Conservation (phyloP, 2,113 vertebrate genomes). For the Thoracochromis brauschi region DNA sequence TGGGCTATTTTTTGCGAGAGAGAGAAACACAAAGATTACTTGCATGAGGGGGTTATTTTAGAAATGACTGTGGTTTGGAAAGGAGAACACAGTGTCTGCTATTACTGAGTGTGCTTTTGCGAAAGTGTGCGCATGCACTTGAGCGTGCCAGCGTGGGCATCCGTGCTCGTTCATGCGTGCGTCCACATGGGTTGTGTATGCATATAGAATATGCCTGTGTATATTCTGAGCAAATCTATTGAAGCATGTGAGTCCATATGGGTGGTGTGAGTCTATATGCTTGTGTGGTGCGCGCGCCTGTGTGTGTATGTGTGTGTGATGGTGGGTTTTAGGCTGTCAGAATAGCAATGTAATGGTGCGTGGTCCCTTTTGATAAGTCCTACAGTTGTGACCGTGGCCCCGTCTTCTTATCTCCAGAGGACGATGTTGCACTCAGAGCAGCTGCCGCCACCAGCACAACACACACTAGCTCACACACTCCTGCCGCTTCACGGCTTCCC, state of each 20-base stretch:
- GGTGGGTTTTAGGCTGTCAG: slow-evolving; percentile 37
- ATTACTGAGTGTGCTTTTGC: neutral
- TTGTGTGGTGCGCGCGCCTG: neutral
- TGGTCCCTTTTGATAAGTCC: slow-evolving; percentile 58
- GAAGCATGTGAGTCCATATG: slow-evolving; percentile 20
- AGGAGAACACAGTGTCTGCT: neutral
- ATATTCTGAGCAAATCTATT: neutral
- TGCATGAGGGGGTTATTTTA: neutral
- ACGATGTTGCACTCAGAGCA: slow-evolving; percentile 58
- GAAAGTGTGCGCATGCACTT: neutral
- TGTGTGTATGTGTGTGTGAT: slow-evolving; percentile 13
- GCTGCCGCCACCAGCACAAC: slow-evolving; percentile 24
- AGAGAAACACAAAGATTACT: neutral
- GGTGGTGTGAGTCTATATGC: neutral
- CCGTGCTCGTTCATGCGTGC: neutral
- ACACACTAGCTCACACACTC: slow-evolving; percentile 32
- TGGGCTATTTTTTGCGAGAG: neutral
- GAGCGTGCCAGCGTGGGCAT: neutral
- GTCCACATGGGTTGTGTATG: slow-evolving; percentile 5
- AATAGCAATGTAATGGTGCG: slow-evolving; percentile 64
- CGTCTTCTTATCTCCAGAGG: slow-evolving; percentile 57
- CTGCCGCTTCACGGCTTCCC: neutral
- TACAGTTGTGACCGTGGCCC: slow-evolving; percentile 39
- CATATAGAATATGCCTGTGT: neutral
- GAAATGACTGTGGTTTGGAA: slow-evolving; percentile 8